Base-by-base conservation (phyloP, 2,888 invertebrate genomes). In the Nomada fabriciana region DNA sequence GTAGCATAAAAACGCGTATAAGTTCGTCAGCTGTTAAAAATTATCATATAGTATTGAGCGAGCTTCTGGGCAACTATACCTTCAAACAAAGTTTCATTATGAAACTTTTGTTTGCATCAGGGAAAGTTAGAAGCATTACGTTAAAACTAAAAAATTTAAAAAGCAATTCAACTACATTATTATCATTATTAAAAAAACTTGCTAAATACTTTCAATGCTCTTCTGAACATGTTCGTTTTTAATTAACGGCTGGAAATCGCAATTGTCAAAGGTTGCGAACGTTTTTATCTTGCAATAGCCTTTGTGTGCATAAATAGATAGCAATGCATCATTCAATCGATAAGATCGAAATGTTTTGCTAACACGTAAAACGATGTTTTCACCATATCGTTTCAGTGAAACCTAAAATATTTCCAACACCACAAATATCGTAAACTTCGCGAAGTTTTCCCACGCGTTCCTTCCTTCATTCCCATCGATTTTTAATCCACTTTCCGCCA, bases 391-490 rank as follows among this genome's bases (percentile, higher is more conserved):
- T 23, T 9, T 20, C 23, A 13, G 13, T 13, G 9, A 55, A 5
- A 0, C 7, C 36, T 36, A 0, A 36, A 36, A 36, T 36, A 36
- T 47, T 47, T 15, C 13, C 71, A 47, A 47, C 55, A 23, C 47
- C 63, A 57, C 63, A 63, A 64, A 57, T 36, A 57, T 64, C 70
- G 70, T 53, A 61, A 61, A 70, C 69, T 53, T 71, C 57, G 52
- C 59, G 47, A 63, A 63, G 47, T 57, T 36, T 55, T 63, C 47
- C 71, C 63, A 36, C 57, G 20, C 69, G 15, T 13, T 43, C 15
- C 43, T 29, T 0, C 18, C 11, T 43, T 13, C 43, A n/a, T 18
- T 29, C 36, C 42, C 42, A 7, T 43, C 13, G 20, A 53, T 23
- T 20, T 5, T 4, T 1, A 61, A 42, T 61, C 61, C 42, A 61